Conservation (phyloP, 2,113 vertebrate species). For the Hiodon tergisus region DNA sequence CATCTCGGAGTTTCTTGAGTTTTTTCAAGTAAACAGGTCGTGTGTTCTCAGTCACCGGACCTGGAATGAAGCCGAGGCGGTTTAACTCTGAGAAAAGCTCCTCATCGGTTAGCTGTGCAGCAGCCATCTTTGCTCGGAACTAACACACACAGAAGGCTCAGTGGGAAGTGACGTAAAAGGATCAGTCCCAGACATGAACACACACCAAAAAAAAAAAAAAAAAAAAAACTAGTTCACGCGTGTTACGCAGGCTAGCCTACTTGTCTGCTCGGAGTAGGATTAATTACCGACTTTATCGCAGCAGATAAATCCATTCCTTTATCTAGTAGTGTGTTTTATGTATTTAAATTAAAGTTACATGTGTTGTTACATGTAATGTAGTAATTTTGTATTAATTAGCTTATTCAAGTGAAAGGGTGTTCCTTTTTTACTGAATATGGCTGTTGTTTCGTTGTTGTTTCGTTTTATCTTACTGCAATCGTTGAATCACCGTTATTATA, state of each 20-base stretch:
- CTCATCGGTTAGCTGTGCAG: slow-evolving; percentile 84
- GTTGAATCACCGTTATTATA: too few relatives aligned
- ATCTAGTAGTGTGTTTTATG: too few relatives aligned
- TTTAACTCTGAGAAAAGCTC: slow-evolving; percentile 86
- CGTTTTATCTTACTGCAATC: too few relatives aligned
- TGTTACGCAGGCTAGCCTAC: slow-evolving; percentile 41
- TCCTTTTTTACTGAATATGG: too few relatives aligned
- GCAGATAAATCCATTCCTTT: too few relatives aligned
- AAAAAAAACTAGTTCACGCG: slow-evolving; percentile 55
- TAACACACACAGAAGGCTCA: slow-evolving; percentile 53
- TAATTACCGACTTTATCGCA: too few relatives aligned
- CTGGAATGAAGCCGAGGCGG: slow-evolving; percentile 76
- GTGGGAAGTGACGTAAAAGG: slow-evolving; percentile 80
- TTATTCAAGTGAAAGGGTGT: too few relatives aligned
- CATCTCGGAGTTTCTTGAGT: slow-evolving; percentile 87
- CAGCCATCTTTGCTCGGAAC: slow-evolving; percentile 75
- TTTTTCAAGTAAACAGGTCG: slow-evolving; percentile 92
- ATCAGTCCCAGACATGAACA: slow-evolving; percentile 49
- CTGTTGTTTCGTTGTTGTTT: too few relatives aligned
- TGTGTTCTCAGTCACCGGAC: slow-evolving; percentile 84
- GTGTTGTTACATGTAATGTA: too few relatives aligned
- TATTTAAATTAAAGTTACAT: too few relatives aligned
- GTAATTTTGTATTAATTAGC: too few relatives aligned
- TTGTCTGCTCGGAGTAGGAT: too few relatives aligned
- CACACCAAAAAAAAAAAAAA: slow-evolving; percentile 42